Conservation (phyloP, 2,888 invertebrate genomes). For the Ferdinandea cuprea region DNA sequence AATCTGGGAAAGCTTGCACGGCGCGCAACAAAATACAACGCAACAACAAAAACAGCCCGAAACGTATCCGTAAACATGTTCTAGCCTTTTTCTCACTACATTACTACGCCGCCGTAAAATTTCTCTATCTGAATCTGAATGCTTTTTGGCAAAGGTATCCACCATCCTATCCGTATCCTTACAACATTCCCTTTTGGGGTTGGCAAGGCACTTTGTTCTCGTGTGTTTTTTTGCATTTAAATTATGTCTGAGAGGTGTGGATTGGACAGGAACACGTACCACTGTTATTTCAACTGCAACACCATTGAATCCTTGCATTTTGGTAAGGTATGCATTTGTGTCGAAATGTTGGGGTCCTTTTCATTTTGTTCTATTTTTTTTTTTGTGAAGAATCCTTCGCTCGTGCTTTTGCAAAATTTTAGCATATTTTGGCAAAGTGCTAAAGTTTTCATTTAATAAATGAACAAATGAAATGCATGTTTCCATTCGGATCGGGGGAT, state of each 20-base stretch:
- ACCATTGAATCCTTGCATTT: conserved; percentile 27
- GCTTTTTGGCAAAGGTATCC: conserved; percentile 43
- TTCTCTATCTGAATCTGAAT: conserved; percentile 27
- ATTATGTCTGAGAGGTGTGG: conserved; percentile 63
- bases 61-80: conserved; percentile 11
- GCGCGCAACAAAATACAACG: background rate
- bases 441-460: conserved; percentile 75
- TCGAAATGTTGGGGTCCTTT: conserved; percentile 17
- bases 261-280: conserved; percentile 54
- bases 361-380: background rate
- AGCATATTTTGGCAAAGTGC: conserved; percentile 73
- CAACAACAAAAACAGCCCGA: conserved; percentile 5
- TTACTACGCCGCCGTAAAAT: conserved; percentile 27
- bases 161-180: too few relatives aligned
- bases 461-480: conserved; percentile 73
- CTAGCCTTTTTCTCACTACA: conserved; percentile 32
- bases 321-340: conserved; percentile 25
- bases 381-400: background rate
- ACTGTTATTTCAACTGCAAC: conserved; percentile 16
- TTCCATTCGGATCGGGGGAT: conserved; percentile 27
- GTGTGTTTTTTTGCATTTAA: conserved; percentile 56
- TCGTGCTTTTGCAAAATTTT: conserved; percentile 54
- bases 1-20: conserved; percentile 42
- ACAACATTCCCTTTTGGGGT: background rate
- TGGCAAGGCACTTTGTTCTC: background rate